phyloP scores from a whole-genome alignment of 2,113 vertebrate genomes.

The Oryzias melastigma region DNA sequence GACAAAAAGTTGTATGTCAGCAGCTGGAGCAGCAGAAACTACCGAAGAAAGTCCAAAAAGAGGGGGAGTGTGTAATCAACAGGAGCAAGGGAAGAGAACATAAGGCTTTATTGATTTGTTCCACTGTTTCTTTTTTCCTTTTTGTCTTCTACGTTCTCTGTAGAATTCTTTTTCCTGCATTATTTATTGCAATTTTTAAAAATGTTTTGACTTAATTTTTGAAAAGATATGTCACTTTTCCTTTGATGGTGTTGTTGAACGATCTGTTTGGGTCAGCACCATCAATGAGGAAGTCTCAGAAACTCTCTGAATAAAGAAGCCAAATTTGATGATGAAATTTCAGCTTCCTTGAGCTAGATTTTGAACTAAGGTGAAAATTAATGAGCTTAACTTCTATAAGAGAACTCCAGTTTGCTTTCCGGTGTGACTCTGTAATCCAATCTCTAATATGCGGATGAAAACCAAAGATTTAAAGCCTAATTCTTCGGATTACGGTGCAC shows the following conservation, averaged over 20 bases:
- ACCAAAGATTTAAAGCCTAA: conserved; percentile 5
- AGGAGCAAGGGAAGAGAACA: neutral
- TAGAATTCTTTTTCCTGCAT: neutral
- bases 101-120: conserved; percentile 4
- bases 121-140: conserved; percentile 11
- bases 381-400: neutral
- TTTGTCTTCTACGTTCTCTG: neutral
- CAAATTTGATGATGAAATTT: neutral
- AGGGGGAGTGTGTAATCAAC: conserved; percentile 6
- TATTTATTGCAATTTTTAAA: too few species aligned
- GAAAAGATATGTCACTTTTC: neutral
- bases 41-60: conserved; percentile 31
- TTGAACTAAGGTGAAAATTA: neutral
- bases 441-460: conserved; percentile 11
- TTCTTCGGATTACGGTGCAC: conserved; percentile 5
- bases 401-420: conserved; percentile 7
- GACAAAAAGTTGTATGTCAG: conserved; percentile 53
- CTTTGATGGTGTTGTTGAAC: too few species aligned
- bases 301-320: neutral
- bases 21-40: conserved; percentile 35
- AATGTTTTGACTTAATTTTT: too few species aligned
- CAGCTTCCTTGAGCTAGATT: neutral
- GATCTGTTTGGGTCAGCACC: neutral
- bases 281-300: too few species aligned
- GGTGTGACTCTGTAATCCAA: conserved; percentile 9